Evolutionary conservation across 37 sponge, comb jelly and placozoan species (phyloP).

Genomic region (Cliona cf. orientalis): DNA sequence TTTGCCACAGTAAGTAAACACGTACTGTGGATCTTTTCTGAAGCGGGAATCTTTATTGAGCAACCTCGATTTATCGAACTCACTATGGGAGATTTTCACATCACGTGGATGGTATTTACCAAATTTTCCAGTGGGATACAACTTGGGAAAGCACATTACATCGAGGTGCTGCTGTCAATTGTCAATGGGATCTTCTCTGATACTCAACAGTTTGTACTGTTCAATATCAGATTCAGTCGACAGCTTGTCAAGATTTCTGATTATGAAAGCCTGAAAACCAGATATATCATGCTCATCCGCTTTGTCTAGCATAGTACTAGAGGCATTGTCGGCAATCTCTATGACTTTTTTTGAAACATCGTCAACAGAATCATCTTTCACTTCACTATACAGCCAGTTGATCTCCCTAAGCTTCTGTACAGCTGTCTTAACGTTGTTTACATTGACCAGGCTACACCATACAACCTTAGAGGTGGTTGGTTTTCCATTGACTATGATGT

Average conservation of each 20-base stretch:
- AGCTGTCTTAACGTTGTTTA: too few species aligned
- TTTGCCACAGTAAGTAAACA: constrained; percentile 50
- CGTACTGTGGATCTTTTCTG: constrained; percentile 54
- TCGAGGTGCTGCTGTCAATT: constrained; percentile 42
- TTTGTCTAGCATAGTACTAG: constrained; percentile 49
- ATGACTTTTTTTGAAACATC: constrained; percentile 52
- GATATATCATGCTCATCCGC: constrained; percentile 41
- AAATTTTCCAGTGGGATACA: constrained; percentile 55
- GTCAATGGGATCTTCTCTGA: constrained; percentile 41
- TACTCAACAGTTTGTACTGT: constrained; percentile 59
- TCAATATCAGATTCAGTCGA: constrained; percentile 47
- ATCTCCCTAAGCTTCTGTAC: too few species aligned
- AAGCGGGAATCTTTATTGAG: constrained; percentile 48
- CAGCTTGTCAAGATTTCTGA: constrained; percentile 14
- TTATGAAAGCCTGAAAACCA: constrained; percentile 55
- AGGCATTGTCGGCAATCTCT: constrained; percentile 39
- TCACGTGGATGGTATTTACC: constrained; percentile 44
- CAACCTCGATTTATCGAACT: constrained; percentile 53
- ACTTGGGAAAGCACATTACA: constrained; percentile 63
- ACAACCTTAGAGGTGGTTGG: too few species aligned
- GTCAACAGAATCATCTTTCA: constrained; percentile 46
- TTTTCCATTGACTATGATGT: too few species aligned
- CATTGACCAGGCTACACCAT: too few species aligned
- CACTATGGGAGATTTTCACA: constrained; percentile 20
- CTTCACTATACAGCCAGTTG: constrained; percentile 60